Evolutionary conservation across 2,888 invertebrate genomes (phyloP), one percentile per base, ranked within the genome.

Genomic region (Aphodius sticticus): DNA sequence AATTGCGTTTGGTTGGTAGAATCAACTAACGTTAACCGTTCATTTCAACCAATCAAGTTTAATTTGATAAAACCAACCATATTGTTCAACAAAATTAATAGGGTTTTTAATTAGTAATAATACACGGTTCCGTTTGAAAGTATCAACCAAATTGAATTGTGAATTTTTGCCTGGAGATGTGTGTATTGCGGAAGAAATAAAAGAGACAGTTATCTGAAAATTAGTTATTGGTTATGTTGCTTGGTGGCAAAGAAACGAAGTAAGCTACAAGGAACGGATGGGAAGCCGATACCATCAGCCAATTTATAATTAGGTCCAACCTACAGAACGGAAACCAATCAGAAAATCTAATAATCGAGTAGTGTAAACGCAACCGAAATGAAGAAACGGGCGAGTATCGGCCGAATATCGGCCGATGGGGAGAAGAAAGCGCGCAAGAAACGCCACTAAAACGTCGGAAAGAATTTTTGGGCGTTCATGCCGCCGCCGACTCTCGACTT

Each of bases 281-380:
- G 53, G 53, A 53, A 53, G 53, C 53, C 53, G 74, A 74, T 74
- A 74, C 26, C 9, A 74, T 74, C 74, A 9, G 74, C 9, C 9
- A 9, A 74, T 74, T 81, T 81, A 81, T 84, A 84, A 84, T 83
- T 84, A 83, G 82, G 84, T 84, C 81, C 81, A 84, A 84, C 85
- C 85, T 83, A 85, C 84, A 84, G 83, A 84, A 79, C 74, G 82
- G 83, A 83, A 82, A 82, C 82, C 83, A 83, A 82, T 82, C 81
- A 77, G 78, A 79, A 75, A 81, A 81, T 82, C 82, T 82, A 80
- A 81, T 81, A 82, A 82, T 81, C 81, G 81, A 81, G 79, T 80
- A 77, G 80, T 82, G 82, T 81, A 79, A 82, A 81, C 80, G 80
- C 76, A 80, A 77, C 77, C 79, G 78, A 76, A 53, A 26, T 70